Conservation (phyloP, 2,113 vertebrate species). For the Cavia aperea region DNA sequence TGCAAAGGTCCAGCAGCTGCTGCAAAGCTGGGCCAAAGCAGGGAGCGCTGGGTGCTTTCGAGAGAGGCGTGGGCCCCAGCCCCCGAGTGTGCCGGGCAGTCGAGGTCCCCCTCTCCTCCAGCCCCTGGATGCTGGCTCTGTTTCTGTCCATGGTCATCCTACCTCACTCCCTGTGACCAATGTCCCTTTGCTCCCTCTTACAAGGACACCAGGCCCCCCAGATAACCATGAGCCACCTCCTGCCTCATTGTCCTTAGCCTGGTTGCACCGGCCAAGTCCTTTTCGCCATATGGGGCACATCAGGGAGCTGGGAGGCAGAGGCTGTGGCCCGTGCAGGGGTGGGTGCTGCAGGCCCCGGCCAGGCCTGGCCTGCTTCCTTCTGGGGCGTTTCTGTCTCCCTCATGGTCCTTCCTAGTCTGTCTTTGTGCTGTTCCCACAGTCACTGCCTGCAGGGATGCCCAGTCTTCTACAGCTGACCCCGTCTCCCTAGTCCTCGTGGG, state of each 20-base stretch:
- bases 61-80: background rate
- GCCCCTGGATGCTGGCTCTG: background rate
- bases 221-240: too few species aligned
- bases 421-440: background rate
- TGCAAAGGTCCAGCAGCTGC: too few species aligned
- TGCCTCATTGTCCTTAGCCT: background rate
- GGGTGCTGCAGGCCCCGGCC: background rate
- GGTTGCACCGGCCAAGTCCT: background rate
- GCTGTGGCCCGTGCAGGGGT: background rate
- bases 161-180: background rate
- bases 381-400: too few species aligned
- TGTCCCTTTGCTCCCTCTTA: background rate
- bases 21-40: background rate
- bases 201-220: background rate
- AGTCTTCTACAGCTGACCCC: background rate
- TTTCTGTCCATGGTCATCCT: background rate
- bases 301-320: background rate
- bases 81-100: background rate
- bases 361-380: background rate
- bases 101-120: background rate
- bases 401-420: background rate
- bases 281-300: accelerated
- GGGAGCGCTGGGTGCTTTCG: background rate
- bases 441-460: background rate
- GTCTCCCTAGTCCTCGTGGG: accelerated